Evolutionary conservation across 2,113 vertebrate species (phyloP), one percentile per base, ranked within the genome.

Genomic region (Phocoena phocoena): DNA sequence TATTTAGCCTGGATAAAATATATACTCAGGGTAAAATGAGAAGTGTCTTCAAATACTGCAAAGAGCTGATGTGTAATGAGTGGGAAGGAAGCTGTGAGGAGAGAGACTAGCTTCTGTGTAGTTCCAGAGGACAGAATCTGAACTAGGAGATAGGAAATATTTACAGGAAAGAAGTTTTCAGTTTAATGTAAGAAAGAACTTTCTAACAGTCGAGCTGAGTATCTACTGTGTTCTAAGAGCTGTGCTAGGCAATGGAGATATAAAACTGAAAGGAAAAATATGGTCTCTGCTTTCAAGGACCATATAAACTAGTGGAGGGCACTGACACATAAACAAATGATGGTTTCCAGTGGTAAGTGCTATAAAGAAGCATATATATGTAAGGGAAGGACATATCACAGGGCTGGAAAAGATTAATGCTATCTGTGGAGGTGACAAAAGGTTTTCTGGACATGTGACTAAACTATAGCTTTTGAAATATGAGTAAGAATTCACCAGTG

Each of bases 131-230:
- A 86, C 23, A 95, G 67, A 85, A 85, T 50, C 50, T 63, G 31
- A 94, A 94, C 26, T 41, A 82, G 82, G 71, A 47, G 10, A 65
- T 3, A 68, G 31, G 26, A 88, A 65, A 31, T 74, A 68, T 63
- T 95, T 62, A 93, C 9, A 93, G 62, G 20, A 91, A 93, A 71
- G 20, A 94, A 79, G 60, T 70, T 90, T 84, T 74, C 70, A 68
- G 8, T 50, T 84, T 63, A 96, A 47, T 6, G 0, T 23, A 92
- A 70, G 44, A 28, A 93, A 91, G 38, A 74, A 68, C 63, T 87
- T 62, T 53, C 63, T 31, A 87, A 80, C 1, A 74, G 76, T 36
- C 63, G 73, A 88, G 53, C 23, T 25, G 28, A 84, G 33, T 41
- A 89, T 3, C 12, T 81, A 88, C 33, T 60, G 77, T n/a, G 25